Percentiles rank a stretch among this genome's conserved stretches.
Conservation (phyloP, 2,797 vertebrate genomes). For the Sebastes jordani region DNA sequence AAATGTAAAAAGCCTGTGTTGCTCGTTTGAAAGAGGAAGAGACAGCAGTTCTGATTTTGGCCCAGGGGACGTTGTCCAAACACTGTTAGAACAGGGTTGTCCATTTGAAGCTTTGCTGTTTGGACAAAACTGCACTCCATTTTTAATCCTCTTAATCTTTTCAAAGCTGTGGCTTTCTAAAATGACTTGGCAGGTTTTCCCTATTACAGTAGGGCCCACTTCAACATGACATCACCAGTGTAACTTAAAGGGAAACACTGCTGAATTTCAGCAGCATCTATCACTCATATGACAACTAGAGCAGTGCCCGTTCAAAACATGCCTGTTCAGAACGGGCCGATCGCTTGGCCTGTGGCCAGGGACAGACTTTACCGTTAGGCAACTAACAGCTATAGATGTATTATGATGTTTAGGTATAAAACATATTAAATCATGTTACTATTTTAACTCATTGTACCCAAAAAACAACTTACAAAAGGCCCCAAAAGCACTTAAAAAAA, state of each 20-base stretch:
- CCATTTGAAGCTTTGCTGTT: conserved; percentile 55
- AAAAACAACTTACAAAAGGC: too few relatives aligned
- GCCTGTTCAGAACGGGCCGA: too few relatives aligned
- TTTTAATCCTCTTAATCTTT: conserved; percentile 73
- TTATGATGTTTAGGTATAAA: too few relatives aligned
- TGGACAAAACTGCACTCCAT: conserved; percentile 51
- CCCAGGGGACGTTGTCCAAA: conserved; percentile 46
- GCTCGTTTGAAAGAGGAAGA: conserved; percentile 22
- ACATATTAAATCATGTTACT: too few relatives aligned
- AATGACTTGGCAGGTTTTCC: conserved; percentile 66
- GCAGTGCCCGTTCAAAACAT: fast-evolving
- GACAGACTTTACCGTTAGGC: too few relatives aligned
- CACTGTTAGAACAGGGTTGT: conserved; percentile 28
- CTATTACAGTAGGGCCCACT: conserved; percentile 29
- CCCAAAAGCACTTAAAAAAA: too few relatives aligned
- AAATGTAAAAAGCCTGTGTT: conserved; percentile 13
- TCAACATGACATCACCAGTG: conserved; percentile 38
- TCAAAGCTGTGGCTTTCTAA: conserved; percentile 56
- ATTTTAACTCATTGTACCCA: too few relatives aligned
- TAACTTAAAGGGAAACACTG: conserved; percentile 33
- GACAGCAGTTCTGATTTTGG: conserved; percentile 22
- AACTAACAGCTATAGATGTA: too few relatives aligned
- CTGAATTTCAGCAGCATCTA: background rate
- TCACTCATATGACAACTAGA: background rate
- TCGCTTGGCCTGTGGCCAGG: too few relatives aligned